Conservation (phyloP, 1,140 invertebrate species). For the Trinorchestia longiramus region DNA sequence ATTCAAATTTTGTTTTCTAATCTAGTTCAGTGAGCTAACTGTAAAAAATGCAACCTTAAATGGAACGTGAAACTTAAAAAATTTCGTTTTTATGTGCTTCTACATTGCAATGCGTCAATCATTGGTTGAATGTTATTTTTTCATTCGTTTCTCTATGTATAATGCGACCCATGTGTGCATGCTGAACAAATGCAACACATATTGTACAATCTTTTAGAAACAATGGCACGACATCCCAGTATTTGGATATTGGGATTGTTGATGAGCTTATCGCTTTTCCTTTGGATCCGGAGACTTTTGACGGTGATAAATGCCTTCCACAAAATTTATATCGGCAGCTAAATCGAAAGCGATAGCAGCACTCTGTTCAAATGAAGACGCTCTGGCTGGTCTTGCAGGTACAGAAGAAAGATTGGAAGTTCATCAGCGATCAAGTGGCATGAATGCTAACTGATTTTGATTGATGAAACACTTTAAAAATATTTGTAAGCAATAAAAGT, state of each 20-base stretch:
- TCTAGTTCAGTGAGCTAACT: neutral
- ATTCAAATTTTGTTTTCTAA: neutral
- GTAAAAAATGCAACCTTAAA: neutral
- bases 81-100: too few relatives aligned
- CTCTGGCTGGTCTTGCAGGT: neutral
- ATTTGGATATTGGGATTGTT: neutral
- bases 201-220: neutral
- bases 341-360: conserved; percentile 37
- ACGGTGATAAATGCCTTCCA: conserved; percentile 21
- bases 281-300: neutral
- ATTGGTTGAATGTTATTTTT: neutral
- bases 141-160: neutral
- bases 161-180: neutral
- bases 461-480: neutral
- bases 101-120: neutral
- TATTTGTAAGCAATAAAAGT: neutral
- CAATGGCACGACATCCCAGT: neutral
- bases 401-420: neutral
- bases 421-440: neutral
- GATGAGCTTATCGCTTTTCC: conserved; percentile 5
- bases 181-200: neutral
- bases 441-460: conserved; percentile 2
- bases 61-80: neutral
- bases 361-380: conserved; percentile 24
- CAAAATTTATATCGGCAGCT: conserved; percentile 34